Evolutionary conservation across 2,888 invertebrate genomes (phyloP), one percentile per base, ranked within the genome.

Genomic region (Cyclophora albipunctata): DNA sequence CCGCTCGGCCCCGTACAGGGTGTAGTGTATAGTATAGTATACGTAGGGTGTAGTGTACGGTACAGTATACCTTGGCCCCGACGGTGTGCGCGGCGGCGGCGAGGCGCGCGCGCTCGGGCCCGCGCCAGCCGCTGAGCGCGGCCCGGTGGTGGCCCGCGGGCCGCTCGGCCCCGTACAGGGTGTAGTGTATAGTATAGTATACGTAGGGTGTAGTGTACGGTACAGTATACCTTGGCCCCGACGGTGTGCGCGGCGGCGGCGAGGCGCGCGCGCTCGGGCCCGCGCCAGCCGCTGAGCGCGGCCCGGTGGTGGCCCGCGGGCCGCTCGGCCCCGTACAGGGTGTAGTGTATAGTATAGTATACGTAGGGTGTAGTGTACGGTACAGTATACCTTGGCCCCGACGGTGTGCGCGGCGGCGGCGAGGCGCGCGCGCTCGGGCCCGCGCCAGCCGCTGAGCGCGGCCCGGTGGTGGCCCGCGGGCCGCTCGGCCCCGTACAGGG

Each of bases 101-200:
- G 43, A 99, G 90, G 46, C 95, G 90, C 40, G 91, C 90, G 6
- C 96, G 88, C 73, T 98, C 98, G 46, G 95, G 94, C n/a, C 92
- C 94, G 49, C 95, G 92, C 85, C 98, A 99, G 53, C 98, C 98
- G 45, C 96, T 94, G 6, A 96, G 85, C 3, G 96, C 93, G 61
- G 97, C 94, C 35, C 97, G 92, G 78, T 95, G 94, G 64, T 93
- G 92, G 0, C 89, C 79, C 34, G 93, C 92, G 6, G 96, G 96
- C 3, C 93, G 90, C 57, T 94, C 95, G 34, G 91, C 90, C 50
- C 90, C 89, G 67, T 86, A 90, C 66, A 94, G 92, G 52, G 91
- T 91, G 5, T 20, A 20, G 20, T 20, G 20, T 20, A 20, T 20
- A 20, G 20, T 20, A 20, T 20, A 20, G 20, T 20, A 20, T 20